Conservation (phyloP, 2,888 invertebrate species). For the Leptinotarsa haldemani region DNA sequence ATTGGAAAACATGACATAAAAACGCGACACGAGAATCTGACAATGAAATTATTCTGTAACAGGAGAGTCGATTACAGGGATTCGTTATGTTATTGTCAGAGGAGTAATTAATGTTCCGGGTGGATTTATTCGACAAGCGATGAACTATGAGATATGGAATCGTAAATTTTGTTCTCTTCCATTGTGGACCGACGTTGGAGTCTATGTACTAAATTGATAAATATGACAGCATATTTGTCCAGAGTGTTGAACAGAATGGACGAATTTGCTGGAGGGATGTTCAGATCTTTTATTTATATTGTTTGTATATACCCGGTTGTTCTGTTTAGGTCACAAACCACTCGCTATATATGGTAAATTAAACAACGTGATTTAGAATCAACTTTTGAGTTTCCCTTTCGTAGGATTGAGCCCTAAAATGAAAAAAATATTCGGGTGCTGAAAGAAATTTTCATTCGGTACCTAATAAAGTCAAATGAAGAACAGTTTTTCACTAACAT, state of each 20-base stretch:
- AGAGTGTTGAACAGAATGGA: not conserved
- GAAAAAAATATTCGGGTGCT: too few relatives aligned
- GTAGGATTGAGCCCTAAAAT: too few relatives aligned
- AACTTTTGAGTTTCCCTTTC: too few relatives aligned
- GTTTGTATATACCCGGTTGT: not conserved
- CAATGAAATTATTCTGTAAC: conserved; percentile 15
- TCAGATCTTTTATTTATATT: not conserved
- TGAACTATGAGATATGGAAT: conserved; percentile 12
- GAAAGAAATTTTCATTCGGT: too few relatives aligned
- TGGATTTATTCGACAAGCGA: conserved; percentile 19
- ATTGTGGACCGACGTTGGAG: conserved; percentile 14
- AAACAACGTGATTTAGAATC: too few relatives aligned
- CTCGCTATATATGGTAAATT: too few relatives aligned
- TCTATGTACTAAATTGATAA: conserved; percentile 10
- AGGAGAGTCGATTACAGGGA: conserved; percentile 15
- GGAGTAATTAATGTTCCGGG: conserved; percentile 14
- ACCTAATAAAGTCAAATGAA: too few relatives aligned
- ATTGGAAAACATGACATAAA: conserved; percentile 6
- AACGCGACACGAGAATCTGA: not conserved
- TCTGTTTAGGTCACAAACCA: too few relatives aligned
- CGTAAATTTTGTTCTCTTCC: conserved; percentile 13
- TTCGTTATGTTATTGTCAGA: conserved; percentile 10
- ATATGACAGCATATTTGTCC: conserved; percentile 15
- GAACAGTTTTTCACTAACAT: too few relatives aligned
- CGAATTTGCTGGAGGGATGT: not conserved